A percentile compares a stretch with the other conserved stretches of the same genome.
Evolutionary conservation across 2,113 vertebrate genomes (phyloP).

Genomic region (Pedetes capensis): DNA sequence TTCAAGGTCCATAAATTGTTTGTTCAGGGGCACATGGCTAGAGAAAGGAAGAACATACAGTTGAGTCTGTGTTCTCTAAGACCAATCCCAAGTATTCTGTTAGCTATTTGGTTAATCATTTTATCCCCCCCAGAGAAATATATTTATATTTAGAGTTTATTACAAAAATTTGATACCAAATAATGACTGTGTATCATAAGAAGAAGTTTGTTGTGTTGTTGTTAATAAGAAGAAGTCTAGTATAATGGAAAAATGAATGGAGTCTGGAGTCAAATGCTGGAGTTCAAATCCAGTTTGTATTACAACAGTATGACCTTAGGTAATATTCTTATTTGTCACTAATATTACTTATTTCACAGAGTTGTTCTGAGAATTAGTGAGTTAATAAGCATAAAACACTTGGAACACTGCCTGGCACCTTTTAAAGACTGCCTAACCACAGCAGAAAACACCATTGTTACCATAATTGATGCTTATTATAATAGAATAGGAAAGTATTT

Average conservation of each 20-base stretch:
- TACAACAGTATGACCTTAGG: not conserved
- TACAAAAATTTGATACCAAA: not conserved
- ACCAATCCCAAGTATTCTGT: not conserved
- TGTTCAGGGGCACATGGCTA: not conserved
- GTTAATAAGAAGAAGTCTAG: not conserved
- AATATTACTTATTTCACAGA: conserved; percentile 13
- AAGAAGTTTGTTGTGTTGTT: too few relatives aligned
- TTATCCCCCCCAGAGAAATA: not conserved
- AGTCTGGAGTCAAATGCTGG: not conserved
- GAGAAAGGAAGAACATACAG: not conserved
- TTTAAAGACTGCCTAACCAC: conserved; percentile 4
- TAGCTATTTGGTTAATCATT: not conserved
- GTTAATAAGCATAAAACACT: conserved; percentile 44
- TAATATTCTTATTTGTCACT: not conserved
- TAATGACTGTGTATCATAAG: not conserved
- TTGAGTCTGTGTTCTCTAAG: not conserved
- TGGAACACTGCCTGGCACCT: conserved; percentile 20
- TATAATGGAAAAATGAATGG: not conserved
- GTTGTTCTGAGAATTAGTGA: conserved; percentile 5
- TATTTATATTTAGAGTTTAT: not conserved
- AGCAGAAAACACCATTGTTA: conserved; percentile 56
- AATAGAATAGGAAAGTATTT: conserved; percentile 62
- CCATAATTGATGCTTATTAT: conserved; percentile 69
- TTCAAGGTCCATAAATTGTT: not conserved
- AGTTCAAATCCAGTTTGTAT: not conserved